Evolutionary conservation across 2,113 vertebrate genomes (phyloP).

Genomic region (Dasyornis broadbenti): DNA sequence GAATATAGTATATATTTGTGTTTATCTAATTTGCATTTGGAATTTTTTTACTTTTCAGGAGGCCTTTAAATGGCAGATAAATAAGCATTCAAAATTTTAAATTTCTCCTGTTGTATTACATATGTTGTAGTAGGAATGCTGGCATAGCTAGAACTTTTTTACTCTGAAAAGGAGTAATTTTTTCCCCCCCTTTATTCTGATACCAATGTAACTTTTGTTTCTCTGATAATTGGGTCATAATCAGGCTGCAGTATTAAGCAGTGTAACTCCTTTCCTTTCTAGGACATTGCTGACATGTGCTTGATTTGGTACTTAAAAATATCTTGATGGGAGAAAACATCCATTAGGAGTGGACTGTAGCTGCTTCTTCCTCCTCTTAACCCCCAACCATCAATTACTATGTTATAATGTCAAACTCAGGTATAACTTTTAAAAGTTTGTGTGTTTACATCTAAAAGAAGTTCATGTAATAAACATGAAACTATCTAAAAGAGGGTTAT

Average conservation of each 20-base stretch:
- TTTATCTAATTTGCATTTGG: not conserved
- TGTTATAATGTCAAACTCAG: not conserved
- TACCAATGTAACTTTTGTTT: not conserved
- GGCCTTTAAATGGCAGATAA: not conserved
- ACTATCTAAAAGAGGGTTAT: not conserved
- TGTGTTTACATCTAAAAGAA: not conserved
- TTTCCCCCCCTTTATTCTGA: not conserved
- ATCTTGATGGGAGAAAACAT: not conserved
- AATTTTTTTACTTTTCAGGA: not conserved
- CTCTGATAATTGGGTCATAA: not conserved
- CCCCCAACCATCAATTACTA: not conserved
- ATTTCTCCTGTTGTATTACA: not conserved
- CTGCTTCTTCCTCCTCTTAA: not conserved
- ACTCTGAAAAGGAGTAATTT: not conserved
- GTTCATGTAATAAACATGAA: not conserved
- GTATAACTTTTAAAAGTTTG: not conserved
- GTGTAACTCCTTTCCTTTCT: not conserved
- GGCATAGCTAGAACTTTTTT: not conserved
- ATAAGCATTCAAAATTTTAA: not conserved
- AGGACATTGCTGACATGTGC: not conserved
- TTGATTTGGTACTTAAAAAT: not conserved
- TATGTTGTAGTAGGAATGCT: not conserved
- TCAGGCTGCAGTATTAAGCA: not conserved
- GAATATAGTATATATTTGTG: not conserved
- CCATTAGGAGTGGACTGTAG: not conserved